phyloP scores from a whole-genome alignment of 2,888 invertebrate genomes.

The Thera obeliscata region DNA sequence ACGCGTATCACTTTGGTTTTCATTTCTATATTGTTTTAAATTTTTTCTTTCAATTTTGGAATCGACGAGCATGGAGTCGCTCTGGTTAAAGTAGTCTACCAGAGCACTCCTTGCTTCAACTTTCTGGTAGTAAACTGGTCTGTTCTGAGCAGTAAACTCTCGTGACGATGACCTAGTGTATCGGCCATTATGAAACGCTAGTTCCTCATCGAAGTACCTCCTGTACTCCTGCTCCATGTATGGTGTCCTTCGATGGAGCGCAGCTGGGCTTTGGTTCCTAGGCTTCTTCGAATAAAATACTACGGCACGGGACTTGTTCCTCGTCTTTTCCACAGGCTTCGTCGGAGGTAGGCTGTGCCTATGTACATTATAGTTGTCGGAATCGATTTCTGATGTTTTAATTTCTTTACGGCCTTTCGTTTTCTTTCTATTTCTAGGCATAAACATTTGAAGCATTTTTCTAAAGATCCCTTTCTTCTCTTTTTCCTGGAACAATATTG shows the following conservation, averaged over 20 bases:
- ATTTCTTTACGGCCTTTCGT: conserved; percentile 24
- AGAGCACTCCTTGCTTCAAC: conserved; percentile 58
- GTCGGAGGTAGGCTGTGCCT: conserved; percentile 51
- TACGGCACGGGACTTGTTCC: conserved; percentile 49
- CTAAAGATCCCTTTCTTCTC: conserved; percentile 57
- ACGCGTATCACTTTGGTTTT: conserved; percentile 1
- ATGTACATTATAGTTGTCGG: conserved; percentile 66
- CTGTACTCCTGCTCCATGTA: conserved; percentile 70
- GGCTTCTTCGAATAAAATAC: conserved; percentile 43
- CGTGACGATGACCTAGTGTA: conserved; percentile 42
- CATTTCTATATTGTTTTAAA: conserved; percentile 6
- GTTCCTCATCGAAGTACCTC: conserved; percentile 62
- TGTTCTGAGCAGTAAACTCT: conserved; percentile 16
- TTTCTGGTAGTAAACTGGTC: conserved; percentile 46
- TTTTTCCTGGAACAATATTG: conserved; percentile 34
- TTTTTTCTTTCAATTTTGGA: conserved; percentile 2
- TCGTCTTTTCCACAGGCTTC: conserved; percentile 18
- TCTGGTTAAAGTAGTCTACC: conserved; percentile 30
- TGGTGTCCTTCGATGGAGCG: conserved; percentile 42
- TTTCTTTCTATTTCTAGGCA: conserved; percentile 40
- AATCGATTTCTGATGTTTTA: conserved; percentile 51
- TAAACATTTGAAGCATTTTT: conserved; percentile 65
- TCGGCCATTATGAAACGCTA: conserved; percentile 52
- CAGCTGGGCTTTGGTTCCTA: conserved; percentile 44
- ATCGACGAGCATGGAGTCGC: not conserved